Evolutionary conservation across 2,113 vertebrate genomes (phyloP), one percentile per base, ranked within the genome.

Genomic region (Brachypteracias leptosomus): DNA sequence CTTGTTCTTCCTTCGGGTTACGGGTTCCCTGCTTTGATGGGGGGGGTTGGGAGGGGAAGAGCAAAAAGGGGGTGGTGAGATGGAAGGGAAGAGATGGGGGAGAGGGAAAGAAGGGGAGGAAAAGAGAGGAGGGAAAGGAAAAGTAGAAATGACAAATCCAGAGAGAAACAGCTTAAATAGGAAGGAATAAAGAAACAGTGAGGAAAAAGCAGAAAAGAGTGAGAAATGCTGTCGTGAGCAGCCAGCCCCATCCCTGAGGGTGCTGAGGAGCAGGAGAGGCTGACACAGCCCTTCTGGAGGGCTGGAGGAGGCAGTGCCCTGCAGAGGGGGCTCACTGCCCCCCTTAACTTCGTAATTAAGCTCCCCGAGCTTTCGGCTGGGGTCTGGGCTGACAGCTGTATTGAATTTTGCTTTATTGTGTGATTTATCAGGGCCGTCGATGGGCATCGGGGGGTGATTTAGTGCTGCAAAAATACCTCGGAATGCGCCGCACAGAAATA

Each of bases 401-500:
- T 97, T 93, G 96, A 97, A 98, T 98, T 98, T 98, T 97, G 90
- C 91, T 95, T 97, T 96, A 68, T 59, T 88, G 88, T 97, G 90
- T 98, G 97, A 98, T 98, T 98, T 98, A 98, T 98, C 95, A 63
- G 88, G 72, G 92, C 93, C 88, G 49, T 94, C 90, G 88, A 97
- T 97, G 96, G 94, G 95, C 68, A 52, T 97, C 89, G 87, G 18
- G 87, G 18, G 76, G 44, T 98, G 98, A 98, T 98, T 98, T 98
- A 98, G 65, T 97, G 97, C 93, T 89, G 91, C 65, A 95, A 94
- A 97, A 98, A 98, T 97, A 97, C 79, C 93, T 88, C 95, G 97
- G 97, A 98, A 98, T 98, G 98, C 97, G 96, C 97, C 4, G 13
- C 86, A 76, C 97, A 97, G 97, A 97, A 98, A 97, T 97, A 97